Conservation (phyloP, 1,140 invertebrate genomes). For the Calosoma granatense region DNA sequence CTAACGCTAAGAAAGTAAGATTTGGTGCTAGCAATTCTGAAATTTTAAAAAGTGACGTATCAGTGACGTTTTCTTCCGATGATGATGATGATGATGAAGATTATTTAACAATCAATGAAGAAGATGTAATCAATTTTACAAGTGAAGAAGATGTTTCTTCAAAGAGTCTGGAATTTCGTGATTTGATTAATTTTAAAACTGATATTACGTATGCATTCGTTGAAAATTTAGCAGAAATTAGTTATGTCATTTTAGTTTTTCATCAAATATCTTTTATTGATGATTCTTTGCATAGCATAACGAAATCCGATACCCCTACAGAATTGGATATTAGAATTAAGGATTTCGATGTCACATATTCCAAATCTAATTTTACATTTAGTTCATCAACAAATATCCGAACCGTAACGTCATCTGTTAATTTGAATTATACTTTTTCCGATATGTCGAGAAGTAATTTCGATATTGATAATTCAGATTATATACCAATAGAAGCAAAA, state of each 20-base stretch:
- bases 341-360: too few relatives aligned
- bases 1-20: background rate
- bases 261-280: too few relatives aligned
- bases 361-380: too few relatives aligned
- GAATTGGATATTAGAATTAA: too few relatives aligned
- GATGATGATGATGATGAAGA: background rate
- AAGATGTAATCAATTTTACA: background rate
- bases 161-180: background rate
- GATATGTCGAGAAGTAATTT: too few relatives aligned
- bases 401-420: too few relatives aligned
- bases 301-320: too few relatives aligned
- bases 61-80: background rate
- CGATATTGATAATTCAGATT: too few relatives aligned
- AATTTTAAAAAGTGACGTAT: background rate
- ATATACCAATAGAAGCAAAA: too few relatives aligned
- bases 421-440: too few relatives aligned
- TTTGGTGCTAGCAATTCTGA: background rate
- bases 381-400: too few relatives aligned
- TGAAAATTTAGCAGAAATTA: background rate
- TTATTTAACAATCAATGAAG: background rate
- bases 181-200: background rate
- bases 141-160: background rate
- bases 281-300: background rate
- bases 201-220: background rate
- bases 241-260: background rate